Evolutionary conservation across 2,888 invertebrate genomes (phyloP).

Genomic region (Philaethria dido): DNA sequence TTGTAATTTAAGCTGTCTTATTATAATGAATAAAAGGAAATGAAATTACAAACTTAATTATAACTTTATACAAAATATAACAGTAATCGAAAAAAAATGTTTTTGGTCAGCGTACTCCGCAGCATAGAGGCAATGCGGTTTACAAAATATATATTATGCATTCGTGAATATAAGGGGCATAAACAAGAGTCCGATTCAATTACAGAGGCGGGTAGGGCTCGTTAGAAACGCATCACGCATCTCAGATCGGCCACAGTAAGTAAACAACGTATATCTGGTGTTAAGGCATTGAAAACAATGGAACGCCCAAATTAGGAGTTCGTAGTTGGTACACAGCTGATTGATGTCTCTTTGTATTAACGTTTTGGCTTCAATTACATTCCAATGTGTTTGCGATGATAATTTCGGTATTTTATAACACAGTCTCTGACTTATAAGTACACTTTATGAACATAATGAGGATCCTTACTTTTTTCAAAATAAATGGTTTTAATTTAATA

Average conservation of each 20-base stretch:
- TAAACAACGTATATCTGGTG: slow-evolving; percentile 78
- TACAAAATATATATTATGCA: slow-evolving; percentile 78
- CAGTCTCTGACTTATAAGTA: slow-evolving; percentile 33
- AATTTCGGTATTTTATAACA: slow-evolving; percentile 37
- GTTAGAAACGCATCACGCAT: slow-evolving; percentile 84
- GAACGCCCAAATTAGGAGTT: slow-evolving; percentile 75
- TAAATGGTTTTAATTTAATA: slow-evolving; percentile 23
- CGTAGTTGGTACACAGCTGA: slow-evolving; percentile 53
- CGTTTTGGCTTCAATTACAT: slow-evolving; percentile 43
- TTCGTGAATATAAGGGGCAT: slow-evolving; percentile 81
- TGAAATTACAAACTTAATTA: background rate
- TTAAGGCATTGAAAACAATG: slow-evolving; percentile 76
- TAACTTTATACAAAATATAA: background rate
- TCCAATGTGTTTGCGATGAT: slow-evolving; percentile 41
- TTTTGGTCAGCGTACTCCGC: slow-evolving; percentile 17
- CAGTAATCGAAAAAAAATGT: background rate
- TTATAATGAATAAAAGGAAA: too few species aligned
- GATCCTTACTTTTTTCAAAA: slow-evolving; percentile 5
- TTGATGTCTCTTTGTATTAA: slow-evolving; percentile 42
- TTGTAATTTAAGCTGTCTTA: too few species aligned
- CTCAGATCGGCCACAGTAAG: slow-evolving; percentile 75
- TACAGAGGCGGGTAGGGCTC: slow-evolving; percentile 73
- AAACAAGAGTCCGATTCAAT: slow-evolving; percentile 81
- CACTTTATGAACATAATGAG: slow-evolving; percentile 29
- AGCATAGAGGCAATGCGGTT: slow-evolving; percentile 33